Evolutionary conservation across 2,888 invertebrate genomes (phyloP).

Genomic region (Ellobium chinense): DNA sequence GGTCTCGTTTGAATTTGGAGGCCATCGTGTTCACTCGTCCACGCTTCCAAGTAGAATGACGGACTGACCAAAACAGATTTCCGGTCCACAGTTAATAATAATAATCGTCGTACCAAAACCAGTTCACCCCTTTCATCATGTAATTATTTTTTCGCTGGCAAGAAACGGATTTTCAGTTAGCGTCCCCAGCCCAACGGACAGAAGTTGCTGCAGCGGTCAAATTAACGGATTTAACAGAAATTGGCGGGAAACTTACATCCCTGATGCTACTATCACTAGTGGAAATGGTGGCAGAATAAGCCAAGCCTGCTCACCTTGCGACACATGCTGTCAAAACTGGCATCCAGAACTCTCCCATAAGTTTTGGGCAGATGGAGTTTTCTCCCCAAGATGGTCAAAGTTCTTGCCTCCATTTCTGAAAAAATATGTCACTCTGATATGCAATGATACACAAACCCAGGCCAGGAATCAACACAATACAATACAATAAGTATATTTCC

Average conservation of each 20-base stretch:
- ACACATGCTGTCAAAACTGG: slow-evolving; percentile 89
- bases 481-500: too few relatives aligned
- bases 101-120: background rate
- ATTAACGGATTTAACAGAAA: background rate
- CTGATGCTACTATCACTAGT: background rate
- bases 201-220: background rate
- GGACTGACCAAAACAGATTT: background rate
- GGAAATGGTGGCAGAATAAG: background rate
- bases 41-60: background rate
- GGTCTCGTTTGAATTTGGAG: background rate
- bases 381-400: slow-evolving; percentile 85
- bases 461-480: too few relatives aligned
- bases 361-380: slow-evolving; percentile 92
- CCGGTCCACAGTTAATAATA: background rate
- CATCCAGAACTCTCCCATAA: slow-evolving; percentile 94
- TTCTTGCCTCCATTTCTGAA: slow-evolving; percentile 37
- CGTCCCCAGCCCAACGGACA: background rate
- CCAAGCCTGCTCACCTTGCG: slow-evolving; percentile 84
- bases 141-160: background rate
- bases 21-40: background rate
- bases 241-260: background rate
- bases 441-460: too few relatives aligned
- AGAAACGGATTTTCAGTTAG: background rate
- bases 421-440: too few relatives aligned
- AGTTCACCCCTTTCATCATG: background rate